Base-by-base conservation (phyloP, 2,113 vertebrate genomes). In the Dipodomys ordii region DNA sequence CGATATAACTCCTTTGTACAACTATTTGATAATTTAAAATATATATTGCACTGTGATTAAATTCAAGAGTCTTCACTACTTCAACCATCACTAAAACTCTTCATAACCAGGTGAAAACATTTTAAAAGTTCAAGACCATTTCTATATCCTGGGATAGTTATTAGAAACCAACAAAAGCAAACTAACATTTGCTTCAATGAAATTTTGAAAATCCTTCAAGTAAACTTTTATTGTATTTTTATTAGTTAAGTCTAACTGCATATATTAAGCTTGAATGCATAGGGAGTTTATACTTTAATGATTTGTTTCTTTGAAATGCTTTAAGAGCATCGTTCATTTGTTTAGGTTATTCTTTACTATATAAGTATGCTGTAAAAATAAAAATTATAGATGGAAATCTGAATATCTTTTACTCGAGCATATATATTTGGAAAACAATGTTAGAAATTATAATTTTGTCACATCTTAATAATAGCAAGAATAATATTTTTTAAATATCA, bases 261-360 rank as follows among this genome's bases (percentile, higher is more conserved):
- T 44, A 44, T 7, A 77, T 82, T 39, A 73, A 28, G 53, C 25
- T 49, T 25, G 72, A 69, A 57, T 16, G 15, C 53, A 57, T 57
- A 57, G 35, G 23, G 32, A 68, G 53, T 49, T 91, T 30, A 44
- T 2, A 32, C 80, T 88, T 81, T 74, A 83, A 76, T 69, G 13
- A 64, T 60, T 84, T 83, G 2, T 79, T 86, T 89, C 53, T 94
- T 96, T 92, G 68, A 30, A 82, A 85, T 83, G 72, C 57, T 30
- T 84, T 83, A 74, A 57, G 74, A 79, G 16, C 49, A 72, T 73
- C 35, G 22, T 67, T 84, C 64, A 89, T 87, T 81, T 76, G 22
- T 71, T 92, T 80, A 73, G 39, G 8, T 46, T 92, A 49, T 84
- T 73, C 19, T 82, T 90, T 87, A 11, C 25, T 76, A 10, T 86